Evolutionary conservation across 2,888 invertebrate genomes (phyloP).

Genomic region (Gonocerus acuteangulatus): DNA sequence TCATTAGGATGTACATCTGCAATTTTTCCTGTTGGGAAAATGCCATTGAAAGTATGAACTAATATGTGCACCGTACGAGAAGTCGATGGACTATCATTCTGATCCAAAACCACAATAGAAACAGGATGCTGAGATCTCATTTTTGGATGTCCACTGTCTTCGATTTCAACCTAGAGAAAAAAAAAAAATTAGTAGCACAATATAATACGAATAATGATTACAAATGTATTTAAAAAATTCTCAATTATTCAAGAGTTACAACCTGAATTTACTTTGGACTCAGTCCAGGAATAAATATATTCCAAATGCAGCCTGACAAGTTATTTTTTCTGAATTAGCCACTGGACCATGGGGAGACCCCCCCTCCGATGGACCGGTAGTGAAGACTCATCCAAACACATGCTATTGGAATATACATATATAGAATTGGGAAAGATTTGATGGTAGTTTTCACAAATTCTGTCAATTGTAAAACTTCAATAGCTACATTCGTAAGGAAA

Average conservation of each 20-base stretch:
- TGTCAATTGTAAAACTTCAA: no score
- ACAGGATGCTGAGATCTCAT: conserved; percentile 75
- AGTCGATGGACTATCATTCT: conserved; percentile 84
- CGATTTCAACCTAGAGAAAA: conserved; percentile 59
- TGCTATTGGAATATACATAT: no score
- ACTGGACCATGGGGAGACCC: no score
- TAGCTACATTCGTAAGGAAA: no score
- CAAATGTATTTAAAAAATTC: not conserved
- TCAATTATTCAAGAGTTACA: not conserved
- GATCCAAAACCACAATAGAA: conserved; percentile 68
- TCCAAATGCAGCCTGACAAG: no score
- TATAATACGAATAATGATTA: no score
- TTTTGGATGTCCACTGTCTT: conserved; percentile 77
- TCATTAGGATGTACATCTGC: conserved; percentile 90
- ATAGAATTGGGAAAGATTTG: no score
- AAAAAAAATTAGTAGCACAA: not conserved
- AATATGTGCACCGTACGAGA: conserved; percentile 73
- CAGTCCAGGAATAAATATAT: no score
- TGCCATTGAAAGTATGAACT: conserved; percentile 68
- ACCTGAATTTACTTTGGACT: not conserved
- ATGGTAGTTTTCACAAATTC: no score
- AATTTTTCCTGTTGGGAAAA: conserved; percentile 70
- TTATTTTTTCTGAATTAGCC: no score
- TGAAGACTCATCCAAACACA: no score
- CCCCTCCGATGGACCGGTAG: no score